These are phyloP conservation scores for Melikaiella ostensackeni DNA, from an alignment of 2,888 invertebrate genomes.

Conservation along the genomic window DNA sequence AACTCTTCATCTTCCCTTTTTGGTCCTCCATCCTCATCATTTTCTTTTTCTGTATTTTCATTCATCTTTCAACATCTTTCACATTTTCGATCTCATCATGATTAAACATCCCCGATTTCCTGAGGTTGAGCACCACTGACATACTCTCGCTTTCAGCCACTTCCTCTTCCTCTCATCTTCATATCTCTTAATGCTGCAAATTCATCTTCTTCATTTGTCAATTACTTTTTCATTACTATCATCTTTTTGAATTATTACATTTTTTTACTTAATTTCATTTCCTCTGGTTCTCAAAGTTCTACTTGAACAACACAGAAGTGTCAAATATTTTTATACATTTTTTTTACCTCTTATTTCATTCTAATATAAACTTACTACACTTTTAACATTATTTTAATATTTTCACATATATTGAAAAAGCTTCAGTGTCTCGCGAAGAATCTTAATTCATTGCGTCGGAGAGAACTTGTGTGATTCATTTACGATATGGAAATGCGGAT, in stretches of 20 bases:
- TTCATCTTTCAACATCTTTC: background rate
- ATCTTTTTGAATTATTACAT: background rate
- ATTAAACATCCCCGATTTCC: background rate
- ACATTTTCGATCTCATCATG: background rate
- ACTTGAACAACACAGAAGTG: background rate
- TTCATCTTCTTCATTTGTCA: background rate
- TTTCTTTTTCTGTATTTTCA: too few species aligned
- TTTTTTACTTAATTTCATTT: background rate
- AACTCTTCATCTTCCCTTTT: background rate
- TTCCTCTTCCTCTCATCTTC: constrained; percentile 40
- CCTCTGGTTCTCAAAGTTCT: background rate
- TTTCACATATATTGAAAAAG: background rate
- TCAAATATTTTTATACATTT: background rate
- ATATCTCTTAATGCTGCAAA: constrained; percentile 23
- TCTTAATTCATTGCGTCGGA: background rate
- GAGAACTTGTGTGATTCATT: background rate
- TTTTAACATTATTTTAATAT: background rate
- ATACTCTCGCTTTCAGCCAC: constrained; percentile 33
- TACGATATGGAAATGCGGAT: background rate
- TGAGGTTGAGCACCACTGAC: constrained; percentile 30
- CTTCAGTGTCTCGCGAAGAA: background rate
- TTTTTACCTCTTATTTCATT: background rate
- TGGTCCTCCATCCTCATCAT: background rate
- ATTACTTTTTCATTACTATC: background rate
- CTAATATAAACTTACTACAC: background rate